Evolutionary conservation across 2,113 vertebrate species (phyloP).

Genomic region (Chamaetylas fuelleborni): DNA sequence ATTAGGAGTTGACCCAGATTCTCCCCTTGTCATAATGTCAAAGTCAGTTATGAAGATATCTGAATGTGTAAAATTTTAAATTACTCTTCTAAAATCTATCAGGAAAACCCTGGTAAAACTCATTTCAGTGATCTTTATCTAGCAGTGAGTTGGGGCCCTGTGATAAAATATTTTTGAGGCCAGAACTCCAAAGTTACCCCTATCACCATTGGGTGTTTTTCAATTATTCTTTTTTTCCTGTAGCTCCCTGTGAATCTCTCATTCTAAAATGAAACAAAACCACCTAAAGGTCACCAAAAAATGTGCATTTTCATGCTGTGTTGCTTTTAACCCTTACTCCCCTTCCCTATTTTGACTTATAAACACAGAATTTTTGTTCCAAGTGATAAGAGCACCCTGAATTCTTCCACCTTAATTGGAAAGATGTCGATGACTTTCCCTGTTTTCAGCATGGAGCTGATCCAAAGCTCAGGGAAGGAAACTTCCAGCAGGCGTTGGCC

Average conservation of each 20-base stretch:
- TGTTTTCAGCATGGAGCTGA: background rate
- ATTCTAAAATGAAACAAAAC: background rate
- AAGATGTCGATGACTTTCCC: background rate
- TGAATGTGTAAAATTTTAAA: background rate
- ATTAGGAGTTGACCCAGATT: background rate
- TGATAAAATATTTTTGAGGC: background rate
- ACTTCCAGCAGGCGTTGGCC: background rate
- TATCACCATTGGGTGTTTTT: accelerated
- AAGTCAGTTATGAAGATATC: background rate
- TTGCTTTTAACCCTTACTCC: background rate
- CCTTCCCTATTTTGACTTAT: background rate
- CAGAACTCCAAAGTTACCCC: background rate
- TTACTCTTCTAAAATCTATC: background rate
- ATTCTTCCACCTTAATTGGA: background rate
- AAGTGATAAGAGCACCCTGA: background rate
- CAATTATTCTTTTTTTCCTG: background rate
- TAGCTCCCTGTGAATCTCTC: background rate
- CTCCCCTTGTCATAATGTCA: background rate
- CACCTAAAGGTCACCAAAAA: background rate
- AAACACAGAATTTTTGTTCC: background rate
- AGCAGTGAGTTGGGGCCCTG: background rate
- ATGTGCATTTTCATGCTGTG: background rate
- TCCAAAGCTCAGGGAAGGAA: conserved; percentile 2
- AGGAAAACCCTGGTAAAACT: background rate
- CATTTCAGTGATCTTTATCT: background rate